Percentiles rank a stretch among this genome's conserved stretches.
Evolutionary conservation across 2,113 vertebrate species (phyloP).

Genomic region (Alces alces): DNA sequence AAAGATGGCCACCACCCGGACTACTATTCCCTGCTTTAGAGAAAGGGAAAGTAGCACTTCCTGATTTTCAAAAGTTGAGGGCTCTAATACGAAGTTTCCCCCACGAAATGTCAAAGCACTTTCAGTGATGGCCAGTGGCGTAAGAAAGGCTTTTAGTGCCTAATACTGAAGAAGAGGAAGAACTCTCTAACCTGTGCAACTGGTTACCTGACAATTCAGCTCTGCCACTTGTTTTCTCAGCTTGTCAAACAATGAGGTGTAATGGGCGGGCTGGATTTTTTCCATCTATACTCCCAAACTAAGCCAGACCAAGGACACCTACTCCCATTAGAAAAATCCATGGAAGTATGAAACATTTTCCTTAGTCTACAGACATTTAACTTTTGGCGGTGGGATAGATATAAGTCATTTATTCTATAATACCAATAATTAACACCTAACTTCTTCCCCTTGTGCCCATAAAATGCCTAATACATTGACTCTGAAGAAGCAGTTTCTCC

Average conservation of each 20-base stretch:
- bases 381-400: neutral
- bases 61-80: neutral
- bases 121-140: neutral
- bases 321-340: neutral
- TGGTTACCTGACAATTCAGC: neutral
- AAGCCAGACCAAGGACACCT: neutral
- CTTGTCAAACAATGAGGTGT: neutral
- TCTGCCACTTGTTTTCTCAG: neutral
- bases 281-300: neutral
- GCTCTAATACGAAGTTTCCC: neutral
- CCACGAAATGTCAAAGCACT: neutral
- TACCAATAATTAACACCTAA: neutral
- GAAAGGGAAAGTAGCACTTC: neutral
- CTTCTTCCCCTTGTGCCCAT: neutral
- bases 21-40: neutral
- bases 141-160: neutral
- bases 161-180: neutral
- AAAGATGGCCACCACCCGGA: neutral
- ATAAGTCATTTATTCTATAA: neutral
- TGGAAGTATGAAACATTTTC: neutral
- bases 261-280: neutral
- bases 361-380: neutral
- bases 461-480: neutral
- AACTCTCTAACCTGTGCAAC: neutral
- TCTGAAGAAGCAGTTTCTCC: neutral